Evolutionary conservation across 2,797 vertebrate genomes (phyloP).

Genomic region (Sebastes iracundus): DNA sequence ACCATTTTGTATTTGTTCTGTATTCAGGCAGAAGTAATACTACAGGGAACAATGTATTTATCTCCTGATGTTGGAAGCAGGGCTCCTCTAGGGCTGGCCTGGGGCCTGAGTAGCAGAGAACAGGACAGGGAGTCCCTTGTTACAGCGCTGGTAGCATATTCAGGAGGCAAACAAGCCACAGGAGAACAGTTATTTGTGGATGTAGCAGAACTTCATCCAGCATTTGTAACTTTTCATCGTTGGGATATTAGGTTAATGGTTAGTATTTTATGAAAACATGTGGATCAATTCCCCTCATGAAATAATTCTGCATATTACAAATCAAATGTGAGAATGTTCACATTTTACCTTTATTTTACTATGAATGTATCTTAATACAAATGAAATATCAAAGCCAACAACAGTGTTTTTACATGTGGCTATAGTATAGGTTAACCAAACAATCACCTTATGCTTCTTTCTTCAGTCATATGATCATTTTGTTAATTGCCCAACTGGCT

Average conservation of each 20-base stretch:
- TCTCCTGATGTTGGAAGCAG: constrained; percentile 70
- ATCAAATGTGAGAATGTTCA: neutral
- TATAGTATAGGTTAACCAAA: constrained; percentile 1
- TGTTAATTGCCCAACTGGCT: constrained; percentile 39
- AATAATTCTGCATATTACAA: neutral
- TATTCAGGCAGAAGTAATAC: constrained; percentile 75
- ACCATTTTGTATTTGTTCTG: constrained; percentile 53
- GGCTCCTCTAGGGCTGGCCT: constrained; percentile 80
- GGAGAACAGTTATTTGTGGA: constrained; percentile 15
- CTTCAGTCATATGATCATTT: constrained; percentile 21
- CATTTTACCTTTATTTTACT: neutral
- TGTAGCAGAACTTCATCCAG: constrained; percentile 10
- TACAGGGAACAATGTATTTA: constrained; percentile 70
- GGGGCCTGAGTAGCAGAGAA: constrained; percentile 64
- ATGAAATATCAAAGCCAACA: neutral
- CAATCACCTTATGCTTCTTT: neutral
- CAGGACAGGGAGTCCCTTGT: constrained; percentile 55
- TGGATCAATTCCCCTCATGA: neutral
- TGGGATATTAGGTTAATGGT: neutral
- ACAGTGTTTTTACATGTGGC: neutral
- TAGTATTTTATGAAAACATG: neutral
- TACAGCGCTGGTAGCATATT: constrained; percentile 50
- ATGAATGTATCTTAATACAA: neutral
- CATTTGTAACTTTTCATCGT: neutral
- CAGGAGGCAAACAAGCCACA: constrained; percentile 47